Conservation (phyloP, 2,888 invertebrate genomes). For the Asteroscopus sphinx region DNA sequence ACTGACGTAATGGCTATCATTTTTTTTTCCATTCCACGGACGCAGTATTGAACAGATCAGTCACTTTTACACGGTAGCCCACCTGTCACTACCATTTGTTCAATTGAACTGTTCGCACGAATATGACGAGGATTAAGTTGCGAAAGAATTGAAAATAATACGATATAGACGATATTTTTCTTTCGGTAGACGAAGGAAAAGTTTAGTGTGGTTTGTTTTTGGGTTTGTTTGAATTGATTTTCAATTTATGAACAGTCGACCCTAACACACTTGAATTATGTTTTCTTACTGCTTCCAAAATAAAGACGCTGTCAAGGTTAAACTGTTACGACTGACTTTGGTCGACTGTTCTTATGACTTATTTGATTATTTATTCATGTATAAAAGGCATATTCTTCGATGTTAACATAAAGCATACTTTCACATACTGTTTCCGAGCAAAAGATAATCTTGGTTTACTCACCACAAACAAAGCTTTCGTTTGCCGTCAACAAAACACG, state of each 20-base stretch:
- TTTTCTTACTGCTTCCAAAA: too few species aligned
- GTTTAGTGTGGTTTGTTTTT: neutral
- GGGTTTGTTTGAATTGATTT: conserved; percentile 12
- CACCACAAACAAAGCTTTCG: conserved; percentile 32
- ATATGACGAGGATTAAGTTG: conserved; percentile 48
- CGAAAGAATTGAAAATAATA: conserved; percentile 45
- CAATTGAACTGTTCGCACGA: conserved; percentile 46
- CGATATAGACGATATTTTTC: conserved; percentile 23
- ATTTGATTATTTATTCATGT: too few species aligned
- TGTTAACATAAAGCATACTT: neutral
- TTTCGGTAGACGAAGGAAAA: conserved; percentile 3
- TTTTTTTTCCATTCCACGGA: conserved; percentile 70
- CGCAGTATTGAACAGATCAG: conserved; percentile 74
- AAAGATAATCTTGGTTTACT: conserved; percentile 34
- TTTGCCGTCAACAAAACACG: conserved; percentile 35
- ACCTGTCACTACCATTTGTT: conserved; percentile 57
- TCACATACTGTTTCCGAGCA: conserved; percentile 16
- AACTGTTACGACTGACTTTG: too few species aligned
- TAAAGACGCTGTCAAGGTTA: too few species aligned
- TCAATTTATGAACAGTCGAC: too few species aligned
- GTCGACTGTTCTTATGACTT: too few species aligned
- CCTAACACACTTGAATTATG: too few species aligned
- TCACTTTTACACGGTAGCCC: conserved; percentile 66
- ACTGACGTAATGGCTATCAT: conserved; percentile 70
- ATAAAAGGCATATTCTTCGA: too few species aligned